Base-by-base conservation (phyloP, 2,888 invertebrate species). In the Tenthredo amoena region DNA sequence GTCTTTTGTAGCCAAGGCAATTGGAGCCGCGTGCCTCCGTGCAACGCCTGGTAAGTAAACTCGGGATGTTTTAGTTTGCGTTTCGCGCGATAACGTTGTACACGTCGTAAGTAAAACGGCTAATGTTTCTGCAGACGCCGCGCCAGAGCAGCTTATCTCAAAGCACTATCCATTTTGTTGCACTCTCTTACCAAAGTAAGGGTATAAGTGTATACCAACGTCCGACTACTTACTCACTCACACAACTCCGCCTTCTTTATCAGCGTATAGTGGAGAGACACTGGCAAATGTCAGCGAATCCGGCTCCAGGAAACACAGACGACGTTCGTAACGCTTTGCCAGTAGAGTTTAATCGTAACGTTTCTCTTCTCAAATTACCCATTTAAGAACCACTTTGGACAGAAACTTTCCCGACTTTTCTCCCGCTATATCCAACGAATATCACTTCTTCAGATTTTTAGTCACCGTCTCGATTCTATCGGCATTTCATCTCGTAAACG, bases 91-190 rank as follows among this genome's bases (percentile, higher is more conserved):
- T 77, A 77, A 77, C 77, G 15, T n/a, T 12, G 72, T 77, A 50
- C 26, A 50, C 77, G 31, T 77, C 77, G 50, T 55, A 47, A 77
- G 77, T 77, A 77, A 77, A 77, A 77, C 77, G 55, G 50, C 77
- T 50, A 55, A 77, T 55, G 31, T 50, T 55, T 55, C 77, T 55
- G 34, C 18, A 55, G 77, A 77, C 26, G 77, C 77, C 77, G 12
- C 21, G 5, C 31, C 37, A 37, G 7, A 37, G 40, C 50, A 77
- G 77, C 77, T 77, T 50, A 77, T 50, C 77, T 77, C 77, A 31
- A 43, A 77, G 77, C 55, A 77, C 77, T 77, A 77, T 77, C 77
- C 77, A 77, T 77, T 77, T 77, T 77, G 77, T 77, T 77, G 77
- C 77, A 77, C 55, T 77, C 50, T 26, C 62, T 62, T 62, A 62